These are phyloP conservation scores for Saimiri boliviensis DNA, from an alignment of 2,113 vertebrate genomes.

Conservation along the genomic window DNA sequence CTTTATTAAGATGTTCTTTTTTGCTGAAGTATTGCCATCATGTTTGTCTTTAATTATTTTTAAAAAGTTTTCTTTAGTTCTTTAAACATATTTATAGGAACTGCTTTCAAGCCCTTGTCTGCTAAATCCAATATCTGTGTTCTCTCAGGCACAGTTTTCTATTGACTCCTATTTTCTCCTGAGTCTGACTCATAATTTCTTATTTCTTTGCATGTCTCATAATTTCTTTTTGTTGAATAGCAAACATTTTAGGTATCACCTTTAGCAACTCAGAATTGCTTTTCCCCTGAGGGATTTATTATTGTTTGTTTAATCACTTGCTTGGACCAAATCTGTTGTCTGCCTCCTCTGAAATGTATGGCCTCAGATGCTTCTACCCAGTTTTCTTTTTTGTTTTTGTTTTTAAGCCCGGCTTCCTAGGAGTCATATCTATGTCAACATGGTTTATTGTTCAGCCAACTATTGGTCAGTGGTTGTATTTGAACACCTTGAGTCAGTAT, in stretches of 20 bases:
- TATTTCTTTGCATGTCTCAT: neutral
- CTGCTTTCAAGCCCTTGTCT: neutral
- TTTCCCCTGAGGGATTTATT: neutral
- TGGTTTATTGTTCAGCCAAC: neutral
- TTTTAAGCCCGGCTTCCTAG: neutral
- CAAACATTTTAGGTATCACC: neutral
- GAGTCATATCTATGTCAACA: neutral
- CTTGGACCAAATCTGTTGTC: neutral
- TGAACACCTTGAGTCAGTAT: neutral
- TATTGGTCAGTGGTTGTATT: neutral
- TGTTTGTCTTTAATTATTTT: constrained; percentile 27
- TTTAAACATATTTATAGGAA: neutral
- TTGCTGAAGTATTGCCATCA: neutral
- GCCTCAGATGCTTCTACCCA: neutral
- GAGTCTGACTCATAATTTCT: neutral
- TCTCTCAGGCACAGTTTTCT: neutral
- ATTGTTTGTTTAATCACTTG: constrained; percentile 20
- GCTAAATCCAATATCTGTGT: neutral
- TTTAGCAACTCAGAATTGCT: neutral
- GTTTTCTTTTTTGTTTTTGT: constrained; percentile 12
- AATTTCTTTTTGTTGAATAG: neutral
- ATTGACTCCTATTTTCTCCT: neutral
- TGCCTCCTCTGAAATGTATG: neutral
- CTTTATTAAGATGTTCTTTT: constrained; percentile 13
- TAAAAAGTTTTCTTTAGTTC: neutral